Base-by-base conservation (phyloP, 2,113 vertebrate species). In the Microcebus griseorufus region DNA sequence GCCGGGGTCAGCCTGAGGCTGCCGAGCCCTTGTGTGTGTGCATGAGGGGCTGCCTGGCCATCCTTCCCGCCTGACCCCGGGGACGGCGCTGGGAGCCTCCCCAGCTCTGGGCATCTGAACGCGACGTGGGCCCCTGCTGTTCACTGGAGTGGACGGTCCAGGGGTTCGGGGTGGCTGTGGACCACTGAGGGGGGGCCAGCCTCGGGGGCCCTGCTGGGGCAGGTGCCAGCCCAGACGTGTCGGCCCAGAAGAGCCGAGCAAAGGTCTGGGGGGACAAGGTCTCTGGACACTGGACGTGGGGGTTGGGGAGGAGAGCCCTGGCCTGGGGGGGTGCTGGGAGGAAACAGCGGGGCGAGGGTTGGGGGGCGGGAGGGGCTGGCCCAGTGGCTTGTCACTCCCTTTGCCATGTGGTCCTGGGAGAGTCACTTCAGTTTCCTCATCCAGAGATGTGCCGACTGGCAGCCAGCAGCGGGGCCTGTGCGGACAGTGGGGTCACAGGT, bases 111-210 rank as follows among this genome's bases (percentile, higher is more conserved):
- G 96, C 87, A 0, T 95, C 90, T 96, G 90, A 75, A 88, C 67
- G 93, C 96, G 72, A 87, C 62, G 96, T 73, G 80, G 88, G 93
- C 88, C 96, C 97, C 96, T 94, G 98, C n/a, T 93, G 92, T 97
- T 98, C 96, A 97, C 98, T 97, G 98, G 97, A n/a, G 34, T 45
- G 86, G 95, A 97, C 97, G 98, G 98, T 97, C 81, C 90, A 94
- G 95, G 82, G 76, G 97, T 84, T 17, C 25, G 17, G 51, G 67
- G 48, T 3, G 22, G 65, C 64, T 18, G 37, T 7, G 32, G 32
- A 16, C 5, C 4, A 20, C 25, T 2, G 0, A 37, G 64, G 55
- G 22, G 58, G 5, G 17, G 32, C 18, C 6, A 48, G 37, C 32
- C 29, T 34, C 11, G 4, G 17, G 37, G 11, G 32, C 32, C 60